Conservation (phyloP, 2,797 vertebrate genomes). For the Nyctalus aviator region DNA sequence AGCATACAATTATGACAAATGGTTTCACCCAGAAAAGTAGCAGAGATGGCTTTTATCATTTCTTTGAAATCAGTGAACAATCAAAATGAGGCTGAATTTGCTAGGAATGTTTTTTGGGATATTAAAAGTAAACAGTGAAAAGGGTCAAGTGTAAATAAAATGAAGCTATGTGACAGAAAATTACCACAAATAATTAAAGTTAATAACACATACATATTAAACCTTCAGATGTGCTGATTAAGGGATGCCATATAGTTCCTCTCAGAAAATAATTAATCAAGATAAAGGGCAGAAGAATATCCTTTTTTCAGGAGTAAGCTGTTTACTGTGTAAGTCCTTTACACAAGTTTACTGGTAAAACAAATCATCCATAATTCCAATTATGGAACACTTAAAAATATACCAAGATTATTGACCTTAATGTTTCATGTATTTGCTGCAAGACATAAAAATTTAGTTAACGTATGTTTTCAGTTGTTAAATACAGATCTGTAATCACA, state of each 20-base stretch:
- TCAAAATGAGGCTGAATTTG: background rate
- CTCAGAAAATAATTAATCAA: conserved; percentile 40
- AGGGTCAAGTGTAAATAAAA: background rate
- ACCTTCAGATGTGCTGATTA: background rate
- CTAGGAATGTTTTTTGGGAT: background rate
- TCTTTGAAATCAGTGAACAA: conserved; percentile 14
- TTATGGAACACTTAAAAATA: background rate
- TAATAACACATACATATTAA: background rate
- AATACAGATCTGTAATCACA: background rate
- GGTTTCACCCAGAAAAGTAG: background rate
- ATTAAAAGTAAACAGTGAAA: conserved; percentile 10
- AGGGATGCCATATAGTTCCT: background rate
- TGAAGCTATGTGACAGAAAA: conserved; percentile 6
- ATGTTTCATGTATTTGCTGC: background rate
- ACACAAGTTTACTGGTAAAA: conserved; percentile 2
- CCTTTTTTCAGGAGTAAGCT: background rate
- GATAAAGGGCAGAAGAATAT: background rate
- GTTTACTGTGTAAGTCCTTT: background rate
- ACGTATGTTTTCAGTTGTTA: background rate
- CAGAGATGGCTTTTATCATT: background rate
- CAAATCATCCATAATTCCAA: background rate
- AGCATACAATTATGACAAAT: background rate
- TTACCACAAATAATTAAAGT: background rate
- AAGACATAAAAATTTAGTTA: conserved; percentile 2
- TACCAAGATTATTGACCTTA: background rate